Conservation (phyloP, 2,797 vertebrate genomes). For the Chloroceryle amazona region DNA sequence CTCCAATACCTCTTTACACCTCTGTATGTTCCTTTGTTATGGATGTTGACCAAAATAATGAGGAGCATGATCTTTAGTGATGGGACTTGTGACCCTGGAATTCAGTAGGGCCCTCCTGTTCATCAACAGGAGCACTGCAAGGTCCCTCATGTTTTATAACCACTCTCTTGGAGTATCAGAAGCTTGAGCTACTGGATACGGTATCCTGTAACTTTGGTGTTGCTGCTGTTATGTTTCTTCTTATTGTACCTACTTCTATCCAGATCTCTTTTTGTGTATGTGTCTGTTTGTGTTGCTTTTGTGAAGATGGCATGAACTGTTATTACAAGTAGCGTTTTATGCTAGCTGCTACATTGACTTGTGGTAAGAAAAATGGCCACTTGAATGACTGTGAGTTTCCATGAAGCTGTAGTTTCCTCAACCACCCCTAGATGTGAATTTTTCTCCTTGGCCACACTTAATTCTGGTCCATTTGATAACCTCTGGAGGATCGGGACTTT, state of each 20-base stretch:
- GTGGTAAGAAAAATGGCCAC: neutral
- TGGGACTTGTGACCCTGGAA: neutral
- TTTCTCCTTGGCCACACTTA: neutral
- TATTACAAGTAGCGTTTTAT: neutral
- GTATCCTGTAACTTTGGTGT: neutral
- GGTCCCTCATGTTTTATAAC: neutral
- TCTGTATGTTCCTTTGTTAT: neutral
- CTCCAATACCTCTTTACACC: neutral
- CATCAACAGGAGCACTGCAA: neutral
- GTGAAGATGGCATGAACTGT: neutral
- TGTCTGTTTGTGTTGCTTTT: neutral
- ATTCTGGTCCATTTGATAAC: neutral
- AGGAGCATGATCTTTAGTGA: neutral
- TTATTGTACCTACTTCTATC: neutral
- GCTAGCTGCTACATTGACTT: neutral
- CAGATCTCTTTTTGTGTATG: neutral
- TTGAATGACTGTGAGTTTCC: neutral
- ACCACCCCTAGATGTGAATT: neutral
- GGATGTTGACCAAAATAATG: neutral
- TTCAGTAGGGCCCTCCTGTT: neutral
- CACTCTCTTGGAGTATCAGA: neutral
- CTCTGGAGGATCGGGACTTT: neutral
- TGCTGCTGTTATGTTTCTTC: neutral
- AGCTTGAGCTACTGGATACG: neutral
- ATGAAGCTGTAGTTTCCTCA: neutral